Conservation (phyloP, 2,888 invertebrate species). For the Phalangium opilio region DNA sequence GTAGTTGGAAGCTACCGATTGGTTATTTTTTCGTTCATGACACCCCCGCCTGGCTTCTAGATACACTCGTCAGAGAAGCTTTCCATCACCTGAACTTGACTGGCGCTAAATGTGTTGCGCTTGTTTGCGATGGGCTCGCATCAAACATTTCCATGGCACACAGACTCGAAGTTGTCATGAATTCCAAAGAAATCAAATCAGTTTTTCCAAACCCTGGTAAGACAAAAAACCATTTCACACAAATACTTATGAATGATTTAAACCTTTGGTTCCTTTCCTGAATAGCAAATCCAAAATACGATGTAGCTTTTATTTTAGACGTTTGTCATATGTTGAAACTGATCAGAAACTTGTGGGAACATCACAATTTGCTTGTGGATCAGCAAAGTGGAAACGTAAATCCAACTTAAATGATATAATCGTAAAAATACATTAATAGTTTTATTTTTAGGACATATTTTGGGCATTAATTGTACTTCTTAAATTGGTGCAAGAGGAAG, state of each 20-base stretch:
- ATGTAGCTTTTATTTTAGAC: constrained; percentile 10
- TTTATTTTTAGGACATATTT: too few relatives aligned
- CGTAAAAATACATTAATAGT: too few relatives aligned
- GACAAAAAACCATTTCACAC: too few relatives aligned
- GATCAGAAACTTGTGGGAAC: constrained; percentile 5
- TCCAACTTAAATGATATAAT: too few relatives aligned
- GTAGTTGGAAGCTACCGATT: constrained; percentile 6
- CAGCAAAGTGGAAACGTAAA: too few relatives aligned
- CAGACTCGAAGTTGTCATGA: background rate
- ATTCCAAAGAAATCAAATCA: background rate
- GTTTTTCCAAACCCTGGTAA: constrained; percentile 3
- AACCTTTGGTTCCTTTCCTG: too few relatives aligned
- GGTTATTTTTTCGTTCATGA: constrained; percentile 7
- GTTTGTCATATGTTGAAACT: constrained; percentile 15
- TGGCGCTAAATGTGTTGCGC: background rate
- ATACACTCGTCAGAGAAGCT: background rate
- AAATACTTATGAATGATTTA: too few relatives aligned
- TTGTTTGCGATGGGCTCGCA: constrained; percentile 4
- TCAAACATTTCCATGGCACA: constrained; percentile 2
- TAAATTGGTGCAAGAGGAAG: constrained; percentile 6
- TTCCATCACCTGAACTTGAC: background rate
- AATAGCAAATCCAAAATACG: background rate
- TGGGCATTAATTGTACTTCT: constrained; percentile 9
- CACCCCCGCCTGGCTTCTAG: background rate
- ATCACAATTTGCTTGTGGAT: too few relatives aligned